A percentile compares a stretch with the other conserved stretches of the same genome.
Evolutionary conservation across 2,888 invertebrate genomes (phyloP).

Genomic region (Patella pellucida): DNA sequence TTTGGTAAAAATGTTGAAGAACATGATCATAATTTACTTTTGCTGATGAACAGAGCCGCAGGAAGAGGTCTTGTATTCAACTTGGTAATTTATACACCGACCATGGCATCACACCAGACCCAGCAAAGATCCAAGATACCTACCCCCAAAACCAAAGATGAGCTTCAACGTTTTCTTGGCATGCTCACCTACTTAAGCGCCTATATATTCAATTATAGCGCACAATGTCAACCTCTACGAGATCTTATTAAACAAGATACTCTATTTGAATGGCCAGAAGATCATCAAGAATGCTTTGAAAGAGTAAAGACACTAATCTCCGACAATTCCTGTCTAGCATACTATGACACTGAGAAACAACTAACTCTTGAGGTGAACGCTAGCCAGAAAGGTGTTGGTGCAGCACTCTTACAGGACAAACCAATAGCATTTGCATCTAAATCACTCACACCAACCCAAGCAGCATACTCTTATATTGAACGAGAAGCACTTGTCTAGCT

Average conservation of each 20-base stretch:
- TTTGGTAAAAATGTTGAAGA: constrained; percentile 18
- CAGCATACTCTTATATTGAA: constrained; percentile 33
- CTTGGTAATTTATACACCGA: constrained; percentile 25
- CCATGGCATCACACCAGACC: constrained; percentile 23
- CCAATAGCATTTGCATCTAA: constrained; percentile 48
- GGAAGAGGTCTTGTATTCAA: constrained; percentile 34
- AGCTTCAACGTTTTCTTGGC: constrained; percentile 32
- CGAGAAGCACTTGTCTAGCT: constrained; percentile 32
- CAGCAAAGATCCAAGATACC: constrained; percentile 28
- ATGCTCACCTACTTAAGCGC: constrained; percentile 27
- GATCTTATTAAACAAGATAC: constrained; percentile 31
- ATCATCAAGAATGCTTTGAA: constrained; percentile 25
- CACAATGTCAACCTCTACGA: constrained; percentile 13
- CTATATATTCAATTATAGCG: constrained; percentile 25
- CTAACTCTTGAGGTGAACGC: constrained; percentile 42
- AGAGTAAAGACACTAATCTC: constrained; percentile 19
- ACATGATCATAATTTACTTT: constrained; percentile 28
- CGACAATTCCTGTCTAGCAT: constrained; percentile 12
- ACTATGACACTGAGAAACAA: constrained; percentile 25
- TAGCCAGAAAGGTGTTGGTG: constrained; percentile 42
- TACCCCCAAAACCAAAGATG: constrained; percentile 23
- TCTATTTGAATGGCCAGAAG: constrained; percentile 28
- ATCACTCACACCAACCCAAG: constrained; percentile 36
- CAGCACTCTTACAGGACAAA: constrained; percentile 41
- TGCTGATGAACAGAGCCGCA: constrained; percentile 24